phyloP scores from a whole-genome alignment of 2,113 vertebrate genomes.

The Lagopus muta region DNA sequence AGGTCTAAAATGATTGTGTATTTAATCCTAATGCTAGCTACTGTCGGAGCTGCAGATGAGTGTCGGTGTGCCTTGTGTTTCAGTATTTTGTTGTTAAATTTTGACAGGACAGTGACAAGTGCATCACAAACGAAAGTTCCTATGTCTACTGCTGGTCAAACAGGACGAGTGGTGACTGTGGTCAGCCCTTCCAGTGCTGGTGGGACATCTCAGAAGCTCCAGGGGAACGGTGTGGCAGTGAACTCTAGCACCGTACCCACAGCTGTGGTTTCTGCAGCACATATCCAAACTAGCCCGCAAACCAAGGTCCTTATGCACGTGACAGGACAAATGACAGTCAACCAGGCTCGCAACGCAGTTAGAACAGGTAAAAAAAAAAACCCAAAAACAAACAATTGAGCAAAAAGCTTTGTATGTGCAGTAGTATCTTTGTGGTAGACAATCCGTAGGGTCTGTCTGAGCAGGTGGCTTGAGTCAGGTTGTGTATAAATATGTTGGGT shows the following conservation, averaged over 20 bases:
- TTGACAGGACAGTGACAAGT: constrained; percentile 83
- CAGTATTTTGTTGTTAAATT: constrained; percentile 20
- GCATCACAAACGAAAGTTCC: constrained; percentile 88
- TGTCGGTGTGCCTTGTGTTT: background rate
- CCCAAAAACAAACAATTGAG: background rate
- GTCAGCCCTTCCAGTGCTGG: constrained; percentile 83
- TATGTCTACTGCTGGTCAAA: constrained; percentile 84
- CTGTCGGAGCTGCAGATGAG: constrained; percentile 26
- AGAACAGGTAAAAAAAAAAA: constrained; percentile 86
- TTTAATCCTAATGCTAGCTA: background rate
- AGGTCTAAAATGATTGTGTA: constrained; percentile 15
- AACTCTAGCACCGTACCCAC: constrained; percentile 79
- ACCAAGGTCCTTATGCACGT: constrained; percentile 91
- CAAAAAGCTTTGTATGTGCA: background rate
- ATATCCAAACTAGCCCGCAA: constrained; percentile 89
- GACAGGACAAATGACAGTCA: constrained; percentile 96
- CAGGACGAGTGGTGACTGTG: constrained; percentile 84
- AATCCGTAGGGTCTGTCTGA: background rate
- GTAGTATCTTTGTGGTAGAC: background rate
- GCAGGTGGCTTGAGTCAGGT: background rate
- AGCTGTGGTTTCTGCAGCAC: constrained; percentile 84
- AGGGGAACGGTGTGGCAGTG: constrained; percentile 82
- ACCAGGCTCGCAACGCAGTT: constrained; percentile 92
- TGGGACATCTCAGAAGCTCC: constrained; percentile 80
- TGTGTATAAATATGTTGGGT: background rate